phyloP scores from a whole-genome alignment of 2,888 invertebrate genomes.

The Diaperis boleti region DNA sequence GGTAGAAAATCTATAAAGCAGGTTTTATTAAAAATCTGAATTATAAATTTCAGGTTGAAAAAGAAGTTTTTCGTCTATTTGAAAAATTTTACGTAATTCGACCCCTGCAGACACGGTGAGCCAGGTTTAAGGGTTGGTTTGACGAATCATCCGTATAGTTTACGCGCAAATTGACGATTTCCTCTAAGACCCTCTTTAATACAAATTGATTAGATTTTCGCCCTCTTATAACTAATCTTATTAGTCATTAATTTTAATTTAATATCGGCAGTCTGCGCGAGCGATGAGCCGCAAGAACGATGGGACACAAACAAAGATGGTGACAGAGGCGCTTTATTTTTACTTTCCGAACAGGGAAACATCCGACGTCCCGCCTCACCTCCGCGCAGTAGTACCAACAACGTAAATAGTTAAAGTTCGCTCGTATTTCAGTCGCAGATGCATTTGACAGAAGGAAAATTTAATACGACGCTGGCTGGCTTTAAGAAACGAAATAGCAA shows the following conservation, averaged over 20 bases:
- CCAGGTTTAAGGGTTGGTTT: slow-evolving; percentile 26
- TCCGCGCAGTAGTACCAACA: slow-evolving; percentile 20
- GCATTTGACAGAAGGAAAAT: slow-evolving; percentile 60
- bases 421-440: slow-evolving; percentile 59
- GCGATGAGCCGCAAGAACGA: slow-evolving; percentile 37
- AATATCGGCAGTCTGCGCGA: slow-evolving; percentile 57
- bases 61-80: too few species aligned
- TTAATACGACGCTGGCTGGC: slow-evolving; percentile 57
- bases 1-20: too few species aligned
- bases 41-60: too few species aligned
- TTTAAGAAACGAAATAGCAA: slow-evolving; percentile 53
- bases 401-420: slow-evolving; percentile 58
- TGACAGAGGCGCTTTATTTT: neutral
- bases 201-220: slow-evolving; percentile 63
- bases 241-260: slow-evolving; percentile 64
- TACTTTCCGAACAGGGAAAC: too few species aligned
- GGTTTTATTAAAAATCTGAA: too few species aligned
- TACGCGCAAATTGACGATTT: slow-evolving; percentile 58
- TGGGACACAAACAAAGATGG: neutral
- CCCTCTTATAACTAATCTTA: slow-evolving; percentile 61
- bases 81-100: too few species aligned
- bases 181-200: slow-evolving; percentile 57
- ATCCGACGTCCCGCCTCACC: too few species aligned
- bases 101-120: slow-evolving; percentile 40
- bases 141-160: slow-evolving; percentile 36